Evolutionary conservation across 2,113 vertebrate species (phyloP).

Genomic region (Alaudala cheleensis): DNA sequence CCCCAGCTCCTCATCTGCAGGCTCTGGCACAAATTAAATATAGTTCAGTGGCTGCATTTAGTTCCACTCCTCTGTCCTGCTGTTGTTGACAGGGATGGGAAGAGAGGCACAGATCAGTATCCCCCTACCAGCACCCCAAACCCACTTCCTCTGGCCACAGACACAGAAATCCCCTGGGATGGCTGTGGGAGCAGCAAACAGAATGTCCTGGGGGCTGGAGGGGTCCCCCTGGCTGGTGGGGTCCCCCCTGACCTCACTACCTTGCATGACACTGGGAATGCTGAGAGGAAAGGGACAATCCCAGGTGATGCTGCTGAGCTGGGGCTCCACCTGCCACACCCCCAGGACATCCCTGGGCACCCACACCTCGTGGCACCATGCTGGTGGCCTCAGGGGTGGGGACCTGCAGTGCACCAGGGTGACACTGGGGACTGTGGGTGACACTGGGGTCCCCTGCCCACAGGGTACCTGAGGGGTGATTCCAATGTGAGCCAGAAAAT

Average conservation of each 20-base stretch:
- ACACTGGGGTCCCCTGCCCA: neutral
- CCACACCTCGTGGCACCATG: accelerated
- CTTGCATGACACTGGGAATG: accelerated
- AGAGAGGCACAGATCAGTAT: accelerated
- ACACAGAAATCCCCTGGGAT: neutral
- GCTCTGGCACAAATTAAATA: neutral
- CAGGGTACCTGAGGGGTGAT: accelerated
- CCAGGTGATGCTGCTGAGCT: neutral
- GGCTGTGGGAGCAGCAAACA: neutral
- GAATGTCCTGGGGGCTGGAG: accelerated
- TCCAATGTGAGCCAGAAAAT: neutral
- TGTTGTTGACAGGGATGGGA: neutral
- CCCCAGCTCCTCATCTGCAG: neutral
- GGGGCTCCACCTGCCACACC: neutral
- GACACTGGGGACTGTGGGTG: neutral
- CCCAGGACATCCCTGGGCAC: neutral
- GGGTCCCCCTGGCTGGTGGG: neutral
- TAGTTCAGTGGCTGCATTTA: neutral
- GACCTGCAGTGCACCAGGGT: neutral
- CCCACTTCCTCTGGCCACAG: accelerated
- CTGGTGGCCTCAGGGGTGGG: neutral
- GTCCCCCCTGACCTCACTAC: accelerated
- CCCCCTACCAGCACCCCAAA: neutral
- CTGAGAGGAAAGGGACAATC: neutral
- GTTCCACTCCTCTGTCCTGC: neutral